A percentile compares a stretch with the other conserved stretches of the same genome.
Conservation (phyloP, 1,140 invertebrate species). For the Eulimnadia texana region DNA sequence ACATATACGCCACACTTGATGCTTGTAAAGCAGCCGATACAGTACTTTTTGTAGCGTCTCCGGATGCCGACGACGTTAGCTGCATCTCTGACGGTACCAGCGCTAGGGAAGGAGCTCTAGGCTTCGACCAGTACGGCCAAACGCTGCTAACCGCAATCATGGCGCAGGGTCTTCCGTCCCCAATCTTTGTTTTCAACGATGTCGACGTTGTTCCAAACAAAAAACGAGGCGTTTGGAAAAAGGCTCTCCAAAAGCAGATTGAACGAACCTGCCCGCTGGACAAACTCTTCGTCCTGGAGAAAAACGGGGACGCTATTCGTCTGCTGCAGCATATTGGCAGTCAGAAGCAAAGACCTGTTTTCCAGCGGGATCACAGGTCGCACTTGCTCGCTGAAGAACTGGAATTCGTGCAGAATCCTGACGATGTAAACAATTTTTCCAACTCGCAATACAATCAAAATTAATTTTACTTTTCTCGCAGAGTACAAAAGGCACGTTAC, state of each 20-base stretch:
- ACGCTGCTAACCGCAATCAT: conserved; percentile 52
- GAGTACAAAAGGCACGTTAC: conserved; percentile 48
- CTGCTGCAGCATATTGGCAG: conserved; percentile 60
- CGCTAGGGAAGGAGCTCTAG: conserved; percentile 35
- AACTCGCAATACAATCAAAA: background rate
- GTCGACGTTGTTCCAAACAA: conserved; percentile 50
- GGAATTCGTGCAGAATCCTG: conserved; percentile 42
- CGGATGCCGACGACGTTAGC: conserved; percentile 16
- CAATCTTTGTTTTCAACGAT: conserved; percentile 58
- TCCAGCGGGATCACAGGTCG: conserved; percentile 58
- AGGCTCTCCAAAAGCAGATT: conserved; percentile 54
- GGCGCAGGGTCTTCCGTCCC: conserved; percentile 69
- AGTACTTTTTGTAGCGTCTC: conserved; percentile 53
- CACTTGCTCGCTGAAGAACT: conserved; percentile 67
- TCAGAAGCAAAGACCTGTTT: conserved; percentile 58
- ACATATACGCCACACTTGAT: conserved; percentile 64
- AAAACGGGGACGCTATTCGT: conserved; percentile 56
- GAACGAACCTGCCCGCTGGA: conserved; percentile 65
- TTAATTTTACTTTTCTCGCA: conserved; percentile 19
- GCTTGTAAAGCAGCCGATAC: conserved; percentile 69
- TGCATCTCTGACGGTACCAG: background rate
- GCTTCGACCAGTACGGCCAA: conserved; percentile 60
- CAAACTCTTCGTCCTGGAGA: conserved; percentile 63
- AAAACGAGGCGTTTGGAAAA: conserved; percentile 57
- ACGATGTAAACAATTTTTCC: conserved; percentile 17